Evolutionary conservation across 1,140 invertebrate species (phyloP).

Genomic region (Anagrus nilaparvatae): DNA sequence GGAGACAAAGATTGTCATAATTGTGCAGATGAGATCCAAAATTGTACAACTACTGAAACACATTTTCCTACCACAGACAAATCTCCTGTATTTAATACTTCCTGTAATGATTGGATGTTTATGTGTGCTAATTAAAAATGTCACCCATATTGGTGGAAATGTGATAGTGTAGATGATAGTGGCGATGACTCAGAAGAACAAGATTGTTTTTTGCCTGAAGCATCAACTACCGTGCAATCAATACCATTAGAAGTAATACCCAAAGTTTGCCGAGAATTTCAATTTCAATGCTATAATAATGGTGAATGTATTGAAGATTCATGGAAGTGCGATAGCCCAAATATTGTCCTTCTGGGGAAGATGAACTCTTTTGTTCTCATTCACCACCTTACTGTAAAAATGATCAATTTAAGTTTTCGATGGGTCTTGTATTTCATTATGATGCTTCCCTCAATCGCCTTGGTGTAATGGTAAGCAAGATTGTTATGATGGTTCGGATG

Average conservation of each 20-base stretch:
- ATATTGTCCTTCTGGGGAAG: constrained; percentile 64
- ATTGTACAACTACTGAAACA: constrained; percentile 42
- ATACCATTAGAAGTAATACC: constrained; percentile 23
- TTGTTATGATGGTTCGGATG: constrained; percentile 65
- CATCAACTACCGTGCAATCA: no score
- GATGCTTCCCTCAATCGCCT: constrained; percentile 47
- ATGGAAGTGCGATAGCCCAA: constrained; percentile 71
- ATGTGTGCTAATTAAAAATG: constrained; percentile 64
- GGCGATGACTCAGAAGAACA: constrained; percentile 68
- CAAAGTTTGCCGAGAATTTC: constrained; percentile 46
- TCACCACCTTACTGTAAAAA: constrained; percentile 28
- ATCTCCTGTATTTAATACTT: constrained; percentile 29
- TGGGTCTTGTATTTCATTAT: constrained; percentile 56
- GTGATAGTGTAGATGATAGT: constrained; percentile 64
- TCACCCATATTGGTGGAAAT: constrained; percentile 76
- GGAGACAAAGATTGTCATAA: constrained; percentile 57
- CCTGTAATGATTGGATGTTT: constrained; percentile 69
- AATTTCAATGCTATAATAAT: constrained; percentile 67
- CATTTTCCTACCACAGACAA: constrained; percentile 22
- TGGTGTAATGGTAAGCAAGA: constrained; percentile 58
- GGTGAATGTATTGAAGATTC: constrained; percentile 63
- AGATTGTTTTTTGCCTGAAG: constrained; percentile 44
- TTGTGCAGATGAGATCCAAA: constrained; percentile 58
- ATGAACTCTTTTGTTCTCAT: constrained; percentile 43
- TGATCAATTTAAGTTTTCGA: constrained; percentile 64